Evolutionary conservation across 2,113 vertebrate genomes (phyloP).

Genomic region (Rhinogobius similis): DNA sequence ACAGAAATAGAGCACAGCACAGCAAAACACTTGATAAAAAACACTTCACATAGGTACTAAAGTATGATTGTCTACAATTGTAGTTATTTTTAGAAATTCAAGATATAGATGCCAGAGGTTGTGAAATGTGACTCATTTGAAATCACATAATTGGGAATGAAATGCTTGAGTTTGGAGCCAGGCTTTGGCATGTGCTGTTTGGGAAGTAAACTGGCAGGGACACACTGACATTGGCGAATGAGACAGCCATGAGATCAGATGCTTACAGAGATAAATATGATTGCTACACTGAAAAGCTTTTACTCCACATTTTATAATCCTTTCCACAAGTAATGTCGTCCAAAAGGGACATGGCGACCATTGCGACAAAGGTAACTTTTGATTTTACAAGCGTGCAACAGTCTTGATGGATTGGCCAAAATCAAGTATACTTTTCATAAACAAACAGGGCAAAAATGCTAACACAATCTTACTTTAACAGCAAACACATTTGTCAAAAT

Average conservation of each 20-base stretch:
- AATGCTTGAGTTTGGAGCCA: background rate
- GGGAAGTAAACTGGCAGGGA: slow-evolving; percentile 1
- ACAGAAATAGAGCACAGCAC: background rate
- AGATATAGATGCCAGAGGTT: background rate
- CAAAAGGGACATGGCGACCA: background rate
- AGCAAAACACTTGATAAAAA: background rate
- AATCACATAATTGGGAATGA: background rate
- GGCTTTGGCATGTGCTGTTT: background rate
- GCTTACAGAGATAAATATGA: slow-evolving; percentile 6
- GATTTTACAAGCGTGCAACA: background rate
- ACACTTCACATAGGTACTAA: background rate
- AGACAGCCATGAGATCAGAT: background rate
- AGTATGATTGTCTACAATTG: background rate
- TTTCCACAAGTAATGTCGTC: background rate
- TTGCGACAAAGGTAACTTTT: background rate
- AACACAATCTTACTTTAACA: background rate
- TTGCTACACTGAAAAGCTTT: slow-evolving; percentile 5
- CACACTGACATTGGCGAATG: slow-evolving; percentile 8
- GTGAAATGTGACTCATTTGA: background rate
- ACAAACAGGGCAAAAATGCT: background rate
- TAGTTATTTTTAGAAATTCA: background rate
- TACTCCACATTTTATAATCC: background rate
- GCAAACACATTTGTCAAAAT: background rate
- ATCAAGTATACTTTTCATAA: background rate
- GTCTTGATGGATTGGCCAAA: background rate